These are phyloP conservation scores for Garrulus glandarius DNA, from an alignment of 2,797 vertebrate genomes.

Conservation along the genomic window DNA sequence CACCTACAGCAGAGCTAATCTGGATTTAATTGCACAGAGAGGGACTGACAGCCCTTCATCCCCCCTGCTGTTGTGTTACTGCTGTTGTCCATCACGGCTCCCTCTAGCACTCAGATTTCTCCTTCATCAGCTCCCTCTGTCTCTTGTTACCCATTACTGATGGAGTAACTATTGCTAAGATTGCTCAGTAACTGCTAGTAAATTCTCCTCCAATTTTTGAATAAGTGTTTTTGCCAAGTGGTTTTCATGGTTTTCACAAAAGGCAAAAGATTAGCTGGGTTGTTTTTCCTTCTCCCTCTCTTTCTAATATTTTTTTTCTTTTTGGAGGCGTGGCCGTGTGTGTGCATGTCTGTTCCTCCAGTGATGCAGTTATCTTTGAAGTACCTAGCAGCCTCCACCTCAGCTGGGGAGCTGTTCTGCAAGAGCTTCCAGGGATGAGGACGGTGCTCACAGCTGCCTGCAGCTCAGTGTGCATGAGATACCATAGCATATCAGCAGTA, in stretches of 20 bases:
- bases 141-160: background rate
- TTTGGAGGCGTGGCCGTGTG: background rate
- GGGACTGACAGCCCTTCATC: background rate
- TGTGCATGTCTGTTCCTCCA: background rate
- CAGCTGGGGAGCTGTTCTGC: background rate
- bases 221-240: background rate
- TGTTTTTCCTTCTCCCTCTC: background rate
- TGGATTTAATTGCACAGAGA: background rate
- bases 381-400: background rate
- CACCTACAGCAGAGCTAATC: background rate
- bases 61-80: background rate
- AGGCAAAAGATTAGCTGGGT: background rate
- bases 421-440: background rate
- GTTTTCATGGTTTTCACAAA: background rate
- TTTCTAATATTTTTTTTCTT: background rate
- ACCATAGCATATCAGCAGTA: fast-evolving
- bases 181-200: background rate
- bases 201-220: background rate
- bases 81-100: background rate
- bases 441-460: background rate
- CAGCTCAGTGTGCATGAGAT: background rate
- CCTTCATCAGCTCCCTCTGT: background rate
- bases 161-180: background rate
- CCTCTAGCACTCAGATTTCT: background rate
- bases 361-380: background rate